phyloP scores from a whole-genome alignment of 2,888 invertebrate genomes.

The Bursaphelenchus okinawaensis region DNA sequence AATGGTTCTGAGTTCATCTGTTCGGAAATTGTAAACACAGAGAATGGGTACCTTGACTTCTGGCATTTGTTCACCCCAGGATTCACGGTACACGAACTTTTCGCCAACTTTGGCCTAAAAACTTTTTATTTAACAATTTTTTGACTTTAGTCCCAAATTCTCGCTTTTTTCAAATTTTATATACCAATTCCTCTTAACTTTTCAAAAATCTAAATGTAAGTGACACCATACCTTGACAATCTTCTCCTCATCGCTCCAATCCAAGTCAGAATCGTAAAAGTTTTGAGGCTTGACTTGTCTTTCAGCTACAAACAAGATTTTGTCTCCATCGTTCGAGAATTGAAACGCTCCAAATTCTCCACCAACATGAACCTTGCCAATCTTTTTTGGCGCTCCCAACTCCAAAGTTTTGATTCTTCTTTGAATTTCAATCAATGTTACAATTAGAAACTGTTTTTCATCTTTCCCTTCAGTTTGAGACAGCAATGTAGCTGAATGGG shows the following conservation, averaged over 20 bases:
- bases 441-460: slow-evolving; percentile 39
- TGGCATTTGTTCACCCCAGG: slow-evolving; percentile 50
- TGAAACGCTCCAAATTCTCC: slow-evolving; percentile 41
- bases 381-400: slow-evolving; percentile 42
- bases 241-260: slow-evolving; percentile 51
- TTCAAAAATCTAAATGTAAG: not conserved
- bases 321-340: slow-evolving; percentile 50
- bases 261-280: slow-evolving; percentile 51
- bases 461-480: slow-evolving; percentile 44
- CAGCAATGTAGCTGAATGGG: slow-evolving; percentile 39
- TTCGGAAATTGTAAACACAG: slow-evolving; percentile 43
- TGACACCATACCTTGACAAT: slow-evolving; percentile 22
- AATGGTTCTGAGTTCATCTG: slow-evolving; percentile 35
- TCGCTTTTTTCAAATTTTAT: not conserved
- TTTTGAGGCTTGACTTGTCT: slow-evolving; percentile 36
- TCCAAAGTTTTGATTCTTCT: slow-evolving; percentile 32
- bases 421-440: slow-evolving; percentile 15
- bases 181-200: slow-evolving; percentile 3
- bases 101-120: slow-evolving; percentile 38
- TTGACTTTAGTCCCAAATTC: not conserved
- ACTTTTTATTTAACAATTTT: not conserved
- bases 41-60: slow-evolving; percentile 48
- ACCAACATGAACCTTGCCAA: slow-evolving; percentile 37
- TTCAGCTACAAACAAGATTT: slow-evolving; percentile 53
- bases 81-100: slow-evolving; percentile 43